Base-by-base conservation (phyloP, 2,113 vertebrate species). In the Triplophysa tibetana region DNA sequence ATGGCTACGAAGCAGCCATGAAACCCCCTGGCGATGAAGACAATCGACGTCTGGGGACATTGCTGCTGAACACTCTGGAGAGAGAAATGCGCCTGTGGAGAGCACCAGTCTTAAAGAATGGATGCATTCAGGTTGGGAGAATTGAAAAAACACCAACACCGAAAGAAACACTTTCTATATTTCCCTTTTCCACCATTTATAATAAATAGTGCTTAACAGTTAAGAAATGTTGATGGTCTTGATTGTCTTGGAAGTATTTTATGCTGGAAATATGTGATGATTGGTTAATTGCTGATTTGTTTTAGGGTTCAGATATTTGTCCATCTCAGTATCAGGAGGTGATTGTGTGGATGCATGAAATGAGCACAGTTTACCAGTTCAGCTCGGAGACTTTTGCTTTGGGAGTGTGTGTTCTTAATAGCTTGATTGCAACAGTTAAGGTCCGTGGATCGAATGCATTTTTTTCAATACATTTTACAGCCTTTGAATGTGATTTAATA, bases 21-120 rank as follows among this genome's bases (percentile, higher is more conserved):
- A 95, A 93, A 87, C 89, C 84, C 69, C 85, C 86, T 24, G 90
- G 87, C 21, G 60, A 83, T 13, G 87, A 43, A 1, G 88, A 90
- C 58, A 83, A 77, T 80, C 83, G 65, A 0, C 52, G 60, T 29
- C 82, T 95, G 83, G 80, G 73, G 9, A 73, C 69, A 16, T 73
- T 91, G n/a, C 85, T 95, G 84, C 88, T 93, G 65, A 89, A 89
- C 0, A 90, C 91, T 19, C 90, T 95, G 81, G 70, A 82, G 43
- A 64, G 91, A 72, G 93, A 95, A 83, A 70, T 75, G 61, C 89
- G 88, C 4, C 86, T 93, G 29, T 95, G 94, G 92, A 94, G 94
- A 85, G 89, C 82, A 1, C 92, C 92, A 0, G 74, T 92, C 79
- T 92, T 93, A 82, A 90, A 91, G 76, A 86, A 88, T 3, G 88